Evolutionary conservation across 2,888 invertebrate species (phyloP), one percentile per base, ranked within the genome.

Genomic region (Chrysolina oricalcia): DNA sequence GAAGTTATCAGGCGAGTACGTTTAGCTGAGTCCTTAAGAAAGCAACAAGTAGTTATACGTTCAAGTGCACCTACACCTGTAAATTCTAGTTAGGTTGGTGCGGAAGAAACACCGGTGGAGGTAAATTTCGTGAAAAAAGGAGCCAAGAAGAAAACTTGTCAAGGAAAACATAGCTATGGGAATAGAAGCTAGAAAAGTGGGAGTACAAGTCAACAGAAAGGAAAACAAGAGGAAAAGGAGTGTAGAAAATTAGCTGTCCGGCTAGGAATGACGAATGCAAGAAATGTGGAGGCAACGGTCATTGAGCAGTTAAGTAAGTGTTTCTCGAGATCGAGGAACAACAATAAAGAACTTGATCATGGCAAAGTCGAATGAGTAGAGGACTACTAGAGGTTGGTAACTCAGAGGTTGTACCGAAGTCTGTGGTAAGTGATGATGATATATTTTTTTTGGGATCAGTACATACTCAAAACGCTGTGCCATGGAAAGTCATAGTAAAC

Each of bases 231-330:
- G 27, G 27, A 27, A 27, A 27, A 27, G 27, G 27, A 27, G 5
- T 27, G 27, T 43, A 43, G 43, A 43, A 43, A 43, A n/a, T 46
- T 15, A 46, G 46, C 46, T 46, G 13, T n/a, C 46, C 8, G 35
- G 46, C 46, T 46, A 13, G n/a, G 13, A 46, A n/a, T n/a, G 15
- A 46, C 46, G 8, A 46, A 46, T 46, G 46, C n/a, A 46, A n/a
- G n/a, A 46, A 46, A 46, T 46, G 46, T 13, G 15, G 15, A 46
- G 2, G n/a, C 6, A 46, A 46, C 15, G n/a, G 46, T 46, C 46
- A 46, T n/a, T 46, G 46, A 15, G 46, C 46, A 46, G 46, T 46
- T n/a, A 46, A 46, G n/a, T n/a, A 46, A 46, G n/a, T n/a, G 46
- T 46, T n/a, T 46, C 15, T 46, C 46, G n/a, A n/a, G n/a, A n/a